phyloP scores from a whole-genome alignment of 2,113 vertebrate genomes.

The Myrmecobius fasciatus region DNA sequence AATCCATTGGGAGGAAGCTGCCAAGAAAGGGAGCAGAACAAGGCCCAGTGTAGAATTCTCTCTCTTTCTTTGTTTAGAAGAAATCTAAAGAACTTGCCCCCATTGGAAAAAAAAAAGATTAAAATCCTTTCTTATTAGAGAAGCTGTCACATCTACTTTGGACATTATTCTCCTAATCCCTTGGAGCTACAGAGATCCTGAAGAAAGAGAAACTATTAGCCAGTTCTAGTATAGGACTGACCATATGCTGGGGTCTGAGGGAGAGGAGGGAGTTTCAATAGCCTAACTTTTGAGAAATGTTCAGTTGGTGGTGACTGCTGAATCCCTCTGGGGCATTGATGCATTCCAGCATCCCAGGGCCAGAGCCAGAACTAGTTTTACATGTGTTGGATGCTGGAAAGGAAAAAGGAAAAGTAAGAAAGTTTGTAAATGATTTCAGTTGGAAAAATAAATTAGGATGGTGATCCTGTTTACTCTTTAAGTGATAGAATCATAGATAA shows the following conservation, averaged over 20 bases:
- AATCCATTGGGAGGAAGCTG: background rate
- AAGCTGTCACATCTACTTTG: background rate
- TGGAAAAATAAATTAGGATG: background rate
- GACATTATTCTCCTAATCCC: background rate
- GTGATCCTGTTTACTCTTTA: background rate
- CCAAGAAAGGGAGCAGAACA: background rate
- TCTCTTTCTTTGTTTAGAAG: background rate
- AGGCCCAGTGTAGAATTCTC: background rate
- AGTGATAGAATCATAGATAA: background rate
- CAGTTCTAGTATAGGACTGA: background rate
- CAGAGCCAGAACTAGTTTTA: background rate
- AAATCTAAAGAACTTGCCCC: background rate
- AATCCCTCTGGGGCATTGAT: background rate
- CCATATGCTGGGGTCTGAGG: background rate
- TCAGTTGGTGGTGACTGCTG: too few species aligned
- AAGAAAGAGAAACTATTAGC: background rate
- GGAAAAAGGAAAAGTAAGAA: background rate
- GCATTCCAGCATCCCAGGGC: background rate
- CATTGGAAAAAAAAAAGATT: background rate
- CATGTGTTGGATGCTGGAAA: background rate
- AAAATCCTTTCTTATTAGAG: background rate
- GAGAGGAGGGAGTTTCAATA: background rate
- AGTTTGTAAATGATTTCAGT: background rate
- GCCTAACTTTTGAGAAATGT: background rate
- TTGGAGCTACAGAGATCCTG: background rate